phyloP scores from a whole-genome alignment of 2,113 vertebrate genomes.

The Daboia siamensis region DNA sequence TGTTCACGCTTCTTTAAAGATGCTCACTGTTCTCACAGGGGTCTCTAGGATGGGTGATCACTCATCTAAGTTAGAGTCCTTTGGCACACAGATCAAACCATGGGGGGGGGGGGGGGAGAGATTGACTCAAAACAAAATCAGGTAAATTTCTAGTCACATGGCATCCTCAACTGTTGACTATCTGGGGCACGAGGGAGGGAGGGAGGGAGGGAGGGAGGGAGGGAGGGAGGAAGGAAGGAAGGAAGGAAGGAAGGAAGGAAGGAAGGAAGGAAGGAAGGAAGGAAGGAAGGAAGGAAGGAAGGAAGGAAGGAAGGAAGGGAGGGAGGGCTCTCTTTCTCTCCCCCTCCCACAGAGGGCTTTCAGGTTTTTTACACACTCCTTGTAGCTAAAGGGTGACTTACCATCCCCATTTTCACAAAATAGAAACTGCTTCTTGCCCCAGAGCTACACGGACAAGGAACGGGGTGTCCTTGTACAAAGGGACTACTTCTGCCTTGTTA shows the following conservation, averaged over 20 bases:
- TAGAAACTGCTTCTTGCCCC: neutral
- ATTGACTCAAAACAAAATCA: neutral
- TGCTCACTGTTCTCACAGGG: neutral
- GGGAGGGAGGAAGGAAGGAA: too few relatives aligned
- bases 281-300: neutral
- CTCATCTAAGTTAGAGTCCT: neutral
- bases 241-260: too few relatives aligned
- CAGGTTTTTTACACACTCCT: neutral
- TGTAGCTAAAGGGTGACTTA: neutral
- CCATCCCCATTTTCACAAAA: neutral
- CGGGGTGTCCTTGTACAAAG: neutral
- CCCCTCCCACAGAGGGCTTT: neutral
- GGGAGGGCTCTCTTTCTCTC: neutral
- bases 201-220: too few relatives aligned
- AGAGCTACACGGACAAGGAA: neutral
- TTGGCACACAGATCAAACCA: neutral
- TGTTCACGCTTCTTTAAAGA: neutral
- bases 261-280: rapidly evolving
- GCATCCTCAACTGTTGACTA: neutral
- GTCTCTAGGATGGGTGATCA: neutral
- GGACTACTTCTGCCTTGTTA: neutral
- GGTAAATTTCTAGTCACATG: neutral
- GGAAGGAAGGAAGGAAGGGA: neutral
- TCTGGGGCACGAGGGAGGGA: neutral
- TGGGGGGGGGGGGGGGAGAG: neutral